Evolutionary conservation across 1,140 invertebrate species (phyloP).

Genomic region (Drosophila triauraria): DNA sequence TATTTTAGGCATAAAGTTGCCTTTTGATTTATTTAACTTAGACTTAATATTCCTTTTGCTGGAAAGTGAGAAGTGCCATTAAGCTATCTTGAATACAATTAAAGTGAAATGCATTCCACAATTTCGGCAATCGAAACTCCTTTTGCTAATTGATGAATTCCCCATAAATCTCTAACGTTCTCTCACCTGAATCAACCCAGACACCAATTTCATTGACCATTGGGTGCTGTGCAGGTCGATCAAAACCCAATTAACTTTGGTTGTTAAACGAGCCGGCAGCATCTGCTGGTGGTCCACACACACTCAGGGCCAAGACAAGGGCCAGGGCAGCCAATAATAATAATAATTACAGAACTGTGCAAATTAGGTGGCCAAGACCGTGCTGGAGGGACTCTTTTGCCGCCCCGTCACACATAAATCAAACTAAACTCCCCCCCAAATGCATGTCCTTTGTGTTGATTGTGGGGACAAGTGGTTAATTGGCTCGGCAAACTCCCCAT

Average conservation of each 20-base stretch:
- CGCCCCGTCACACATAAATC: constrained; percentile 32
- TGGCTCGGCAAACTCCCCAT: constrained; percentile 43
- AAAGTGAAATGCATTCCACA: neutral
- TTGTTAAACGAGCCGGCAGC: constrained; percentile 44
- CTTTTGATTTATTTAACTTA: neutral
- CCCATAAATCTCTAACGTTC: constrained; percentile 14
- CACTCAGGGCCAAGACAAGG: neutral
- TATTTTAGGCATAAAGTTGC: neutral
- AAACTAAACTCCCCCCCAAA: constrained; percentile 20
- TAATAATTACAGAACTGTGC: constrained; percentile 67
- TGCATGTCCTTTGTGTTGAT: constrained; percentile 43
- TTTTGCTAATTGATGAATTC: constrained; percentile 7
- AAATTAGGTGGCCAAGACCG: constrained; percentile 52
- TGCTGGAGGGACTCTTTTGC: constrained; percentile 3
- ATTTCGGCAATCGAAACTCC: neutral
- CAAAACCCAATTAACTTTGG: constrained; percentile 62
- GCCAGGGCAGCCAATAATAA: constrained; percentile 45
- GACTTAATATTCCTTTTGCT: neutral
- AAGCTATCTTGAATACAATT: constrained; percentile 1
- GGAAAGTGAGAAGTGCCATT: neutral
- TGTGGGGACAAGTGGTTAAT: constrained; percentile 51
- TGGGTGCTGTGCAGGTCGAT: constrained; percentile 26
- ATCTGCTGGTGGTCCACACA: constrained; percentile 12
- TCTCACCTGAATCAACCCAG: neutral
- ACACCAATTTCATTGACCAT: constrained; percentile 1